Evolutionary conservation across 2,888 invertebrate species (phyloP), one percentile per base, ranked within the genome.

Genomic region (Villa cingulata): DNA sequence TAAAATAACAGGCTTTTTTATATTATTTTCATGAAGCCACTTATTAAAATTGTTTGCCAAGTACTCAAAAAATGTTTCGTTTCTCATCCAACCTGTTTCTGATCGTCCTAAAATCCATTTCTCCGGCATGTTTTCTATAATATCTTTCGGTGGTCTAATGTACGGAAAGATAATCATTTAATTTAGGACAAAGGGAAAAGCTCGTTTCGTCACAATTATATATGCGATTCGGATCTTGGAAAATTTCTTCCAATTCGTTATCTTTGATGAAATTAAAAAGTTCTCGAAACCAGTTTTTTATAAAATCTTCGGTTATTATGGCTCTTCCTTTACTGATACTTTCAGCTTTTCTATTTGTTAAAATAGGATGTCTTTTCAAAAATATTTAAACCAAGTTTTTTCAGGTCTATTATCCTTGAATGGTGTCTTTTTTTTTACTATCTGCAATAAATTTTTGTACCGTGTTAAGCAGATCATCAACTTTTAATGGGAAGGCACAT

Each of bases 61-160:
- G 32, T 49, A 51, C 17, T 51, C 48, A 20, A 37, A 50, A 41
- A 53, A 51, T 1, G 46, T 50, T 37, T 54, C 51, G 2, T 43
- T 48, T 1, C 49, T 45, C 51, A 54, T 51, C 52, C 51, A 47
- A 3, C 45, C 47, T 12, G 37, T 45, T 27, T 48, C 51, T 34
- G 34, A 7, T 15, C 4, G 6, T 7, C 46, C 45, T 7, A 44
- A 41, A 41, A 45, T 48, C 50, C 49, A 51, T 38, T 49, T 34
- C 3, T 50, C 20, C 19, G 52, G 46, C 29, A 48, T 45, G 17
- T 46, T 51, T 10, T 41, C 48, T 1, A 52, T 48, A 1, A 49
- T 23, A 14, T 49, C 48, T 39, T 45, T 51, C 6, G 51, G 47
- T 23, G 43, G 34, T 34, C 49, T 40, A 16, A 42, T 7, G 43